Evolutionary conservation across 2,797 vertebrate genomes (phyloP).

Genomic region (Benthosema pterotum): DNA sequence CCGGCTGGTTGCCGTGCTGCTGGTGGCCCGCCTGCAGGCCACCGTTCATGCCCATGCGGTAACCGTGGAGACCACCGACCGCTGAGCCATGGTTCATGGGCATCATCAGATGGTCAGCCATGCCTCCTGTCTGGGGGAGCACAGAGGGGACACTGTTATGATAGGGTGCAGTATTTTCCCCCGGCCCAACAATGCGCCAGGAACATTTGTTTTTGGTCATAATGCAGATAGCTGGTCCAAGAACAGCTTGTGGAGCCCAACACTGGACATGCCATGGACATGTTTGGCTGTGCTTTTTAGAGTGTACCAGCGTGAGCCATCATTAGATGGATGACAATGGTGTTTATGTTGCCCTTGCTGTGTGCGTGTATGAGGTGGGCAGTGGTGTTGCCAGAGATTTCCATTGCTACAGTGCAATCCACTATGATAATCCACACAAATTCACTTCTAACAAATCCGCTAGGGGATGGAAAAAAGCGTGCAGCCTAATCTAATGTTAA

Average conservation of each 20-base stretch:
- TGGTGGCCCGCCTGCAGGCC: slow-evolving; percentile 84
- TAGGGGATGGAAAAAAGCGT: slow-evolving; percentile 6
- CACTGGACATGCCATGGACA: background rate
- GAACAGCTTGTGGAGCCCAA: background rate
- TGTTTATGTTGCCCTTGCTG: background rate
- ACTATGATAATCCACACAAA: no score
- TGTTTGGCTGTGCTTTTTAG: background rate
- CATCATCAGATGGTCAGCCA: slow-evolving; percentile 97
- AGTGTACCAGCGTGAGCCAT: background rate
- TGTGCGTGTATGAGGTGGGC: background rate
- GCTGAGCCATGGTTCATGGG: slow-evolving; percentile 86
- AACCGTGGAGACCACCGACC: slow-evolving; percentile 84
- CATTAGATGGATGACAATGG: slow-evolving; percentile 13
- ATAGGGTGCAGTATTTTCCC: background rate
- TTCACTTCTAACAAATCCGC: background rate
- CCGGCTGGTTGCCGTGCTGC: slow-evolving; percentile 83
- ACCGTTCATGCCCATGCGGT: slow-evolving; percentile 89
- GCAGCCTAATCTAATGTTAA: slow-evolving; percentile 20
- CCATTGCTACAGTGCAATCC: background rate
- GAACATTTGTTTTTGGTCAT: slow-evolving; percentile 24
- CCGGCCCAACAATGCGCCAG: slow-evolving; percentile 24
- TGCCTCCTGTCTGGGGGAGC: slow-evolving; percentile 71
- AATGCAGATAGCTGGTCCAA: slow-evolving; percentile 4
- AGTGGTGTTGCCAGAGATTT: background rate
- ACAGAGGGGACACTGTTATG: slow-evolving; percentile 58